phyloP scores from a whole-genome alignment of 2,888 invertebrate species.

The Peribatodes rhomboidaria region DNA sequence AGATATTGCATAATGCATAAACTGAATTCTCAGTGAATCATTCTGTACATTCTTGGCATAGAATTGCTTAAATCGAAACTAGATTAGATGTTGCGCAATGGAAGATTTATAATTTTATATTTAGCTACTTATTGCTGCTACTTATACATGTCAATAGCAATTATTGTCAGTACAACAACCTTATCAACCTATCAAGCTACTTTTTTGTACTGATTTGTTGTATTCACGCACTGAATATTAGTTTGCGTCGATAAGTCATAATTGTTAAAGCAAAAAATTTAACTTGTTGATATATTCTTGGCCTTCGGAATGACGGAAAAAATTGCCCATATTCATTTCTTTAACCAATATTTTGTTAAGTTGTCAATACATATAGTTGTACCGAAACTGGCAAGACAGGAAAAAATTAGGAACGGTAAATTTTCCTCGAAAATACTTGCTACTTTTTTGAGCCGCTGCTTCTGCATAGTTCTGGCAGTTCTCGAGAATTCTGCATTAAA shows the following conservation, averaged over 20 bases:
- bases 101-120: conserved; percentile 5
- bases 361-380: no score
- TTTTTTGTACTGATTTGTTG: conserved; percentile 4
- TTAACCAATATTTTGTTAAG: no score
- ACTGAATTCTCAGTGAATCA: conserved; percentile 48
- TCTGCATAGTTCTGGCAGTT: conserved; percentile 12
- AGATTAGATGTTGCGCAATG: conserved; percentile 31
- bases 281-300: no score
- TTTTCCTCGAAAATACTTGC: background rate
- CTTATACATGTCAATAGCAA: background rate
- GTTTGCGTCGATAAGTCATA: background rate
- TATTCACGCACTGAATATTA: background rate
- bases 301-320: no score
- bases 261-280: no score
- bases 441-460: background rate
- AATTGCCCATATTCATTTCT: no score
- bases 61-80: conserved; percentile 34
- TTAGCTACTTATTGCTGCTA: no score
- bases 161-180: conserved; percentile 1
- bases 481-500: conserved; percentile 28
- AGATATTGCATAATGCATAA: conserved; percentile 58
- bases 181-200: background rate
- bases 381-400: no score
- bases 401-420: background rate
- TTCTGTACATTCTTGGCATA: conserved; percentile 38